Evolutionary conservation across 1,140 invertebrate species (phyloP).

Genomic region (Carposina sasakii): DNA sequence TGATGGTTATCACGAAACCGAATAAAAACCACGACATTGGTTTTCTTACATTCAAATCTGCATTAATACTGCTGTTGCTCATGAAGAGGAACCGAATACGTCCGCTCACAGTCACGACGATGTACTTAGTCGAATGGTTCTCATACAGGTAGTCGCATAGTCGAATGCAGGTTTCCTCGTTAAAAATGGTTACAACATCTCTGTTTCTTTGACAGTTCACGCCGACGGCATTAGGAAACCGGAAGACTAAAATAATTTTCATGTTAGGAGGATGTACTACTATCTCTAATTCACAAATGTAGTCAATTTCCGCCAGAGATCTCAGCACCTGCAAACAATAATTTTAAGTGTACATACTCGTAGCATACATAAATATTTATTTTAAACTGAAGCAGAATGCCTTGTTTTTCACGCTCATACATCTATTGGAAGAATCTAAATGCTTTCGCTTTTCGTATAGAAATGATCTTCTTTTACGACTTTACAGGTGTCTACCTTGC

Average conservation of each 20-base stretch:
- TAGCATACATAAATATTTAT: too few species aligned
- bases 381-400: too few species aligned
- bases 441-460: too few species aligned
- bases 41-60: constrained; percentile 46
- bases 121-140: constrained; percentile 30
- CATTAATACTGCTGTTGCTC: constrained; percentile 57
- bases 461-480: too few species aligned
- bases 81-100: constrained; percentile 43
- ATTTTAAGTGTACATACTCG: neutral
- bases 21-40: too few species aligned
- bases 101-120: constrained; percentile 26
- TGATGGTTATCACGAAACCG: too few species aligned
- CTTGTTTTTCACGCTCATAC: too few species aligned
- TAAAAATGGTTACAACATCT: constrained; percentile 41
- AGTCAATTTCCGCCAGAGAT: constrained; percentile 39
- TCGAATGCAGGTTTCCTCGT: constrained; percentile 34
- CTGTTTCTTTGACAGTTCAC: constrained; percentile 36
- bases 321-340: constrained; percentile 40
- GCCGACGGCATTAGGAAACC: constrained; percentile 34
- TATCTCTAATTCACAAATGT: constrained; percentile 46
- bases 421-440: too few species aligned
- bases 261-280: constrained; percentile 18
- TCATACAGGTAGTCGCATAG: constrained; percentile 37
- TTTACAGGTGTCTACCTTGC: too few species aligned
- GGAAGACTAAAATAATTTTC: constrained; percentile 37